Evolutionary conservation across 2,113 vertebrate genomes (phyloP), one percentile per base, ranked within the genome.

Genomic region (Ailurus styani): DNA sequence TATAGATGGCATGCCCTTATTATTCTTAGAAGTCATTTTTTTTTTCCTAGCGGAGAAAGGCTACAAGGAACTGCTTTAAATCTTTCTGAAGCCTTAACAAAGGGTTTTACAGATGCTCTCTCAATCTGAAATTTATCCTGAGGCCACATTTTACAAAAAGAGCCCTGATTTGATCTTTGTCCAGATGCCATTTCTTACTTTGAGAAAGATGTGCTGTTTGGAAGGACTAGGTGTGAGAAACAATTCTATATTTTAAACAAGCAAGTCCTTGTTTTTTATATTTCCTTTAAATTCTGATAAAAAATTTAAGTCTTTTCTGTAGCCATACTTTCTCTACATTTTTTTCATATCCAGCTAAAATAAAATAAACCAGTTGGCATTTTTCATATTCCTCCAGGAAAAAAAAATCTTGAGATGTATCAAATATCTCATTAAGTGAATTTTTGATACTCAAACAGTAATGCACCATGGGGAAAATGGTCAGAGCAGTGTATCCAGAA

Each of bases 11-110:
- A 45, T 87, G 84, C 25, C 34, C 25, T 85, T 90, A 50, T 70
- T 97, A 27, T 95, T 94, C 37, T 94, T 91, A 94, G 81, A 87
- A 84, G 86, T 88, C n/a, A 66, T 64, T 23, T 40, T n/a, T 81
- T 81, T 85, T 84, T 72, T 7, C 18, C 42, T 72, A 50, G 62
- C 75, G 75, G 37, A 72, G 55, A 86, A 78, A 18, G 29, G 91
- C 47, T 96, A 31, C 0, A 50, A 85, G 34, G 45, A 96, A 81
- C 55, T 90, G 34, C 34, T 42, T 84, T 94, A 93, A 91, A 62
- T 88, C 62, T 78, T 96, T 89, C 52, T 90, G 89, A 95, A 97
- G 89, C 42, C 57, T 91, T 94, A 96, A 83, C 73, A 85, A 90
- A 93, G 18, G 47, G 27, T 88, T 34, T 91, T 90, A 89, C 42